phyloP scores from a whole-genome alignment of 2,113 vertebrate species.

The Pelusios castaneus region DNA sequence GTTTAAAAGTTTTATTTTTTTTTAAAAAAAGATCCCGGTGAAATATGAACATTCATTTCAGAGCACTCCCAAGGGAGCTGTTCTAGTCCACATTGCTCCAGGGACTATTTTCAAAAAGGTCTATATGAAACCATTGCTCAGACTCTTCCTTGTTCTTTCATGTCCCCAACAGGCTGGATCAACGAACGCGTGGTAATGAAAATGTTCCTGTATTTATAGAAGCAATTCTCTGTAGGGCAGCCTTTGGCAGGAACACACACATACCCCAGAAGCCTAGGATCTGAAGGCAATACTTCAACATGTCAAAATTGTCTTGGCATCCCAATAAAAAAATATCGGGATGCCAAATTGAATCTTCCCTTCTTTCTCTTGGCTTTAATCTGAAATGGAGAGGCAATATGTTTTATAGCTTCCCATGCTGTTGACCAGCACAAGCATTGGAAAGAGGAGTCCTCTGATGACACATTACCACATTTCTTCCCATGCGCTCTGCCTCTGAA shows the following conservation, averaged over 20 bases:
- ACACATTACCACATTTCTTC: not conserved
- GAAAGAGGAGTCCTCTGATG: not conserved
- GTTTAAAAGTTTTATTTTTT: slow-evolving; percentile 36
- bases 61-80: slow-evolving; percentile 63
- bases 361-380: slow-evolving; percentile 43
- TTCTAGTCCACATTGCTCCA: slow-evolving; percentile 66
- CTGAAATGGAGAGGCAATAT: slow-evolving; percentile 52
- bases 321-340: slow-evolving; percentile 59
- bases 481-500: not conserved
- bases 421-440: not conserved
- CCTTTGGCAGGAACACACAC: slow-evolving; percentile 51
- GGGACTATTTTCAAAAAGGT: slow-evolving; percentile 72
- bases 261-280: slow-evolving; percentile 52
- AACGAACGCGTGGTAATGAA: slow-evolving; percentile 61
- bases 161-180: slow-evolving; percentile 75
- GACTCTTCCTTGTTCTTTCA: slow-evolving; percentile 68
- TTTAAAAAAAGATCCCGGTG: slow-evolving; percentile 70
- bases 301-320: slow-evolving; percentile 60
- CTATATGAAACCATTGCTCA: slow-evolving; percentile 77
- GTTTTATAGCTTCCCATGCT: slow-evolving; percentile 37
- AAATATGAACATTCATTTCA: slow-evolving; percentile 72
- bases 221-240: slow-evolving; percentile 60
- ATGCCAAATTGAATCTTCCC: slow-evolving; percentile 61
- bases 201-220: slow-evolving; percentile 68
- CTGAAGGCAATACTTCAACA: slow-evolving; percentile 69